Evolutionary conservation across 2,888 invertebrate genomes (phyloP).

Genomic region (Cataglyphis cursor): DNA sequence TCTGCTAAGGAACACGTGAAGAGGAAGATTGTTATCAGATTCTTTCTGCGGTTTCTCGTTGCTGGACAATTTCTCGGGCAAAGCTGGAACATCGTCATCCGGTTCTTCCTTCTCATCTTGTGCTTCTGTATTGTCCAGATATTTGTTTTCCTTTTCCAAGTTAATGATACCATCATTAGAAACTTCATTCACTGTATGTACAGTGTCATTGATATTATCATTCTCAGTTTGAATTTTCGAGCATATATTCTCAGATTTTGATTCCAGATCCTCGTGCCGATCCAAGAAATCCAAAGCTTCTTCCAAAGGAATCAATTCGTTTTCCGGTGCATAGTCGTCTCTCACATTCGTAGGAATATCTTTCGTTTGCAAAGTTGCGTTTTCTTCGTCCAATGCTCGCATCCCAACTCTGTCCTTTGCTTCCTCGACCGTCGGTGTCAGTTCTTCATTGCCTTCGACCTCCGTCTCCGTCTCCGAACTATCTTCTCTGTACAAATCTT

Average conservation of each 20-base stretch:
- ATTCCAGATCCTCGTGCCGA: slow-evolving; percentile 70
- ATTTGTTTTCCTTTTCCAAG: slow-evolving; percentile 43
- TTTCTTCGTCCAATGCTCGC: slow-evolving; percentile 35
- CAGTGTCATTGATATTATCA: not conserved
- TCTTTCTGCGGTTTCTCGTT: slow-evolving; percentile 83
- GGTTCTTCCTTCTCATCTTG: slow-evolving; percentile 73
- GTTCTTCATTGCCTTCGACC: slow-evolving; percentile 71
- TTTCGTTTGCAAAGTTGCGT: slow-evolving; percentile 75
- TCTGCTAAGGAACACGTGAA: slow-evolving; percentile 83
- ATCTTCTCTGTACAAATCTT: slow-evolving; percentile 83
- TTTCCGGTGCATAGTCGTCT: slow-evolving; percentile 49
- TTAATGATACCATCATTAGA: slow-evolving; percentile 25
- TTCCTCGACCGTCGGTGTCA: slow-evolving; percentile 27
- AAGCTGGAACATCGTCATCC: slow-evolving; percentile 82
- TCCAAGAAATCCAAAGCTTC: slow-evolving; percentile 82
- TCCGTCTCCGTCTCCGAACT: slow-evolving; percentile 82
- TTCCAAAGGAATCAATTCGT: slow-evolving; percentile 81
- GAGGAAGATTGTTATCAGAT: slow-evolving; percentile 82
- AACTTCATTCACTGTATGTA: slow-evolving; percentile 58
- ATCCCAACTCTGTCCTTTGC: slow-evolving; percentile 20
- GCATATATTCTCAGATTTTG: slow-evolving; percentile 50
- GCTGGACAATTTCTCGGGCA: slow-evolving; percentile 85
- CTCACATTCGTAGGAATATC: slow-evolving; percentile 39
- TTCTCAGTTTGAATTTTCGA: slow-evolving; percentile 1
- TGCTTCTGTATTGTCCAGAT: slow-evolving; percentile 58